Conservation (phyloP, 1,140 invertebrate genomes). For the Frieseomelitta varia region DNA sequence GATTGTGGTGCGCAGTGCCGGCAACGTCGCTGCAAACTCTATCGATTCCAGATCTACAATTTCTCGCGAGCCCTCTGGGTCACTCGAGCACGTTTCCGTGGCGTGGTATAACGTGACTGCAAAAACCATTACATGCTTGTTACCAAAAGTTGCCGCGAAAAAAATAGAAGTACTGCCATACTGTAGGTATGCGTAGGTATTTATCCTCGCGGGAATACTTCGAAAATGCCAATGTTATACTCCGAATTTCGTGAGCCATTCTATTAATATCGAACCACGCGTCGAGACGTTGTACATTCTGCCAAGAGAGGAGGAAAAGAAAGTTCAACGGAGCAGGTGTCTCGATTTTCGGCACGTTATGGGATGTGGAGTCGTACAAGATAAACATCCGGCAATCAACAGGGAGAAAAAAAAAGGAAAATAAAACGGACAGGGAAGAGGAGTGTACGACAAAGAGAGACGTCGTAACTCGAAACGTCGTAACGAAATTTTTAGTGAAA, state of each 20-base stretch:
- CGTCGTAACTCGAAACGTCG: too few species aligned
- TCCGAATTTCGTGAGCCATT: background rate
- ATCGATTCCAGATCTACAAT: slow-evolving; percentile 55
- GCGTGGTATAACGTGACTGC: slow-evolving; percentile 17
- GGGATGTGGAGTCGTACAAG: slow-evolving; percentile 11
- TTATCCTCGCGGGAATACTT: background rate
- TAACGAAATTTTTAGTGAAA: too few species aligned
- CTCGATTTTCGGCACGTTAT: background rate
- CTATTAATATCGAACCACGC: slow-evolving; percentile 24
- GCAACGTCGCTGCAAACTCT: slow-evolving; percentile 48
- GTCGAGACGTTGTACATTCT: slow-evolving; percentile 10
- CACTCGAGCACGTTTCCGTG: slow-evolving; percentile 50
- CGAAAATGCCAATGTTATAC: background rate
- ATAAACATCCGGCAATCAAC: slow-evolving; percentile 19
- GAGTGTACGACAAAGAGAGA: too few species aligned
- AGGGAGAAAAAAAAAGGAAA: background rate
- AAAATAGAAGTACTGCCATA: too few species aligned
- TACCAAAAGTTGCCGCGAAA: slow-evolving; percentile 18
- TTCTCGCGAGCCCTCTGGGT: slow-evolving; percentile 39
- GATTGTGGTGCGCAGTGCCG: background rate
- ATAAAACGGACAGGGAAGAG: too few species aligned
- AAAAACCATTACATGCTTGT: slow-evolving; percentile 5
- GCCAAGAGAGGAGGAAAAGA: slow-evolving; percentile 11
- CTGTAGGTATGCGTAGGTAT: too few species aligned
- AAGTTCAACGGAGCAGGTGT: slow-evolving; percentile 29